A percentile compares a stretch with the other conserved stretches of the same genome.
Conservation (phyloP, 2,888 invertebrate species). For the Patella ulyssiponensis region DNA sequence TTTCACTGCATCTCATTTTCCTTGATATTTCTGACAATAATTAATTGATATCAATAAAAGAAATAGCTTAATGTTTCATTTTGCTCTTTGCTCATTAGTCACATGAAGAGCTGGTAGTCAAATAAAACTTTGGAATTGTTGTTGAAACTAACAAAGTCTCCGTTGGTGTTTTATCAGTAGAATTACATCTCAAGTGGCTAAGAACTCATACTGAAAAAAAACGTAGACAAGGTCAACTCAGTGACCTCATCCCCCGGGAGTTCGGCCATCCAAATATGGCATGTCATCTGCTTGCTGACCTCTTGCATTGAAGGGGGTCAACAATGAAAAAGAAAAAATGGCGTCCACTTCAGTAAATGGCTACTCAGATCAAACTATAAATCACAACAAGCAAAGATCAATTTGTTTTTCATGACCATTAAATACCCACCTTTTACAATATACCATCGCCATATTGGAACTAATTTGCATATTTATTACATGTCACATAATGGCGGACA, state of each 20-base stretch:
- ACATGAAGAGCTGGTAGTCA: too few relatives aligned
- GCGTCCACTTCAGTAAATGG: not conserved
- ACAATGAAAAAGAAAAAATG: not conserved
- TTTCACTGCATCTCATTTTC: too few relatives aligned
- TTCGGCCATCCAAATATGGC: not conserved
- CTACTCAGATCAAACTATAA: constrained; percentile 7
- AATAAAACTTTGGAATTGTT: too few relatives aligned
- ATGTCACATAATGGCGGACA: constrained; percentile 8
- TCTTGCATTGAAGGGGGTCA: not conserved
- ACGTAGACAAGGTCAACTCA: not conserved
- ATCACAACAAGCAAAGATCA: constrained; percentile 9
- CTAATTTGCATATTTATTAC: constrained; percentile 12
- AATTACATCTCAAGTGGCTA: not conserved
- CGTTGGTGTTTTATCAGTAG: too few relatives aligned
- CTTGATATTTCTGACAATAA: too few relatives aligned
- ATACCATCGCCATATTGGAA: constrained; percentile 5
- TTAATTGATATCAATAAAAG: too few relatives aligned
- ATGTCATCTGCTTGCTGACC: not conserved
- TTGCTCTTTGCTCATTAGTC: too few relatives aligned
- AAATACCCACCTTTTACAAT: not conserved
- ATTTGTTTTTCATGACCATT: constrained; percentile 6
- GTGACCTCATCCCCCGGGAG: not conserved
- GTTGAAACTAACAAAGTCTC: too few relatives aligned
- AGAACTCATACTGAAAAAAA: not conserved
- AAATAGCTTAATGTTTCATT: too few relatives aligned